Conservation (phyloP, 1,140 invertebrate species). For the Calephelis virginiensis region DNA sequence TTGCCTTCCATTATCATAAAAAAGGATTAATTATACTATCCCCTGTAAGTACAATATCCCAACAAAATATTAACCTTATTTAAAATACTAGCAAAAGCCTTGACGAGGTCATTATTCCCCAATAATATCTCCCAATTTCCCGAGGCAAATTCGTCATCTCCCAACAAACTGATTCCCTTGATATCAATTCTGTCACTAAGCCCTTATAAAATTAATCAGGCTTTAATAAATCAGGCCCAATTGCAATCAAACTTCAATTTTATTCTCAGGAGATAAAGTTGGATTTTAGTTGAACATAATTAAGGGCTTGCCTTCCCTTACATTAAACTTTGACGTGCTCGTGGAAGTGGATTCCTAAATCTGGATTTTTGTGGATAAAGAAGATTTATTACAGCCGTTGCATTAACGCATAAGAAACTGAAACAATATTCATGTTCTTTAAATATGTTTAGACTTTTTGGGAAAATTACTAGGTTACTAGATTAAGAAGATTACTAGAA, state of each 20-base stretch:
- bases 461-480: no score
- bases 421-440: neutral
- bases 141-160: slow-evolving; percentile 5
- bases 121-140: slow-evolving; percentile 1
- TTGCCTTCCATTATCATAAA: no score
- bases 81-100: neutral
- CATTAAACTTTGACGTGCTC: slow-evolving; percentile 1
- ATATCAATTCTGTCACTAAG: slow-evolving; percentile 16
- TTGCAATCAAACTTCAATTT: neutral
- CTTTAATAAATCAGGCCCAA: neutral
- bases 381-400: slow-evolving; percentile 14
- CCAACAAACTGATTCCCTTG: slow-evolving; percentile 5
- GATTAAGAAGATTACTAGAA: no score
- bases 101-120: neutral
- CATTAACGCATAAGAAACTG: neutral
- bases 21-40: no score
- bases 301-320: neutral
- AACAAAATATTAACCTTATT: neutral
- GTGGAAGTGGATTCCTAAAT: neutral
- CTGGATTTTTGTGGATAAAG: slow-evolving; percentile 11
- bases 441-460: no score
- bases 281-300: neutral
- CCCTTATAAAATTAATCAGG: slow-evolving; percentile 9
- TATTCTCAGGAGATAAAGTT: neutral
- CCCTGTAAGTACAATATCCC: neutral